These are phyloP conservation scores for Champsocephalus gunnari DNA, from an alignment of 2,797 vertebrate species.

Conservation along the genomic window DNA sequence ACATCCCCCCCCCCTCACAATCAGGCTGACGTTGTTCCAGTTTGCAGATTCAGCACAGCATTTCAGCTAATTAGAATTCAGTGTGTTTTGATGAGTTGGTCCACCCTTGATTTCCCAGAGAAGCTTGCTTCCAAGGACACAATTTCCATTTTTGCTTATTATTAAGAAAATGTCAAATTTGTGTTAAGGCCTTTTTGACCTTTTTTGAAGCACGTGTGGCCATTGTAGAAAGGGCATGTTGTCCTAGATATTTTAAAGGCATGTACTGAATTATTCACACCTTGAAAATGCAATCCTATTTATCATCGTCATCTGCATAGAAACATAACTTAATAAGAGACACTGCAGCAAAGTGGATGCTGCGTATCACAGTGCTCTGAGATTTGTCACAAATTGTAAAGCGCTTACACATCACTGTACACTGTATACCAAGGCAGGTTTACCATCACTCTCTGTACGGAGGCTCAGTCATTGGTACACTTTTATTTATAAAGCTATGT, in stretches of 20 bases:
- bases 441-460: too few species aligned
- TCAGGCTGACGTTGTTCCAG: slow-evolving; percentile 66
- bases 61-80: slow-evolving; percentile 78
- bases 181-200: slow-evolving; percentile 69
- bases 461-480: too few species aligned
- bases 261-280: slow-evolving; percentile 64
- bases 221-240: slow-evolving; percentile 68
- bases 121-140: slow-evolving; percentile 75
- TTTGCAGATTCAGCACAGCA: slow-evolving; percentile 77
- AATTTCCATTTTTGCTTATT: slow-evolving; percentile 72
- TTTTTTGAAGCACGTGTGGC: slow-evolving; percentile 68
- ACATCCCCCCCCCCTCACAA: slow-evolving; percentile 27
- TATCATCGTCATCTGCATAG: slow-evolving; percentile 51
- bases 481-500: too few species aligned
- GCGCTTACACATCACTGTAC: too few species aligned
- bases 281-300: slow-evolving; percentile 38
- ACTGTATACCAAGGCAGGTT: too few species aligned
- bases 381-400: too few species aligned
- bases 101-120: slow-evolving; percentile 70
- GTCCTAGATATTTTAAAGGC: slow-evolving; percentile 58
- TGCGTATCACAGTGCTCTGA: too few species aligned
- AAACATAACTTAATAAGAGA: slow-evolving; percentile 56
- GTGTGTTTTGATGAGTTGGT: slow-evolving; percentile 69
- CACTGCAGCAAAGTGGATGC: slow-evolving; percentile 4
- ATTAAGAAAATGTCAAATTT: slow-evolving; percentile 72